These are phyloP conservation scores for Cistogaster globosa DNA, from an alignment of 2,888 invertebrate species.

Conservation along the genomic window DNA sequence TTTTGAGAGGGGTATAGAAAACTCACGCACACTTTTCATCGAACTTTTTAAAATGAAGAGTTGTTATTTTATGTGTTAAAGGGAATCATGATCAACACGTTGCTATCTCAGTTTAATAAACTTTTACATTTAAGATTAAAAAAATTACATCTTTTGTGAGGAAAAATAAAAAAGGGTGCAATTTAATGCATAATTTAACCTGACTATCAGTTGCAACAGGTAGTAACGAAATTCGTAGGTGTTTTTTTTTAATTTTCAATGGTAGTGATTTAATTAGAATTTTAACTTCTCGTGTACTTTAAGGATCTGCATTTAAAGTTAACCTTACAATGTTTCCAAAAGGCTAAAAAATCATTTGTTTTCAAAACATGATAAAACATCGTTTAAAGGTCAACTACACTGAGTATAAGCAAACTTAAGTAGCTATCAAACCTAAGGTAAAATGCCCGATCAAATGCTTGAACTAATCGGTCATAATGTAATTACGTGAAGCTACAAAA, in stretches of 20 bases:
- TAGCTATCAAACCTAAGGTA: no score
- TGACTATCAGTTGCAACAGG: conserved; percentile 1
- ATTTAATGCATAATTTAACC: conserved; percentile 28
- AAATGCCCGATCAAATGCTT: no score
- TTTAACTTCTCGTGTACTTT: no score
- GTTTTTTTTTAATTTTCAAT: neutral
- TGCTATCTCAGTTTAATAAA: conserved; percentile 55
- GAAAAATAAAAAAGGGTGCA: neutral
- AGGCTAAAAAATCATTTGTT: no score
- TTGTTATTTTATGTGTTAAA: conserved; percentile 29
- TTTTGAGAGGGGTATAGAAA: neutral
- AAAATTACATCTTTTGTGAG: neutral
- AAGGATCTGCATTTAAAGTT: no score
- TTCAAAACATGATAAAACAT: no score
- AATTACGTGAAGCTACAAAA: no score
- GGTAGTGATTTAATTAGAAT: no score
- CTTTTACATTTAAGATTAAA: conserved; percentile 25
- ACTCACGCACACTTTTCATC: neutral
- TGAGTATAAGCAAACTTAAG: no score
- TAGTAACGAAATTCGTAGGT: neutral
- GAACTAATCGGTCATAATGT: no score
- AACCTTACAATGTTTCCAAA: no score
- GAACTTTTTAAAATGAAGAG: neutral
- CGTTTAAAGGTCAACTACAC: no score
- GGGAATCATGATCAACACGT: conserved; percentile 53